Evolutionary conservation across 2,113 vertebrate genomes (phyloP), one percentile per base, ranked within the genome.

Genomic region (Pluvianellus socialis): DNA sequence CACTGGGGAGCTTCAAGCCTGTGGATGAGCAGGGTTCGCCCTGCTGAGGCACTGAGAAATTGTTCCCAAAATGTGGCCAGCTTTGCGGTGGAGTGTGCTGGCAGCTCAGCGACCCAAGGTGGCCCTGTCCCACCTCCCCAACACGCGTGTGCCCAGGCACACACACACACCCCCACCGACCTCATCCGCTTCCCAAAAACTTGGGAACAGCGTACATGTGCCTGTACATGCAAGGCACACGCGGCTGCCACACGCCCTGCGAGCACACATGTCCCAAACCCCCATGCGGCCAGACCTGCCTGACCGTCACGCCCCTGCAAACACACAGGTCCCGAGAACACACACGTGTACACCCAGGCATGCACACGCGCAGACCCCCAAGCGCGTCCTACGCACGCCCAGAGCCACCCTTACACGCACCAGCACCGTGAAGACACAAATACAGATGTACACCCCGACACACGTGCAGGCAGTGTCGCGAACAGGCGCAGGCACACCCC

Each of bases 281-380:
- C 26, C 23, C 9, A 0, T 3, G 2, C 2, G 22, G 38, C 18
- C 58, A 49, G n/a, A 32, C 28, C 23, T 21, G 12, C 58, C 35
- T 28, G 35, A 14, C 61, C 38, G 9, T 6, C 9, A 2, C 68
- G 23, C 0, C 14, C 26, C 80, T 11, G 74, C 44, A 19, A 28
- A 2, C 0, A 9, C 7, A 8, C 0, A 4, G 19, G n/a, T 27
- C 40, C 32, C 2, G 1, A 4, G 40, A 26, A 0, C 38, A 14
- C 5, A 12, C 27, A 12, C 4, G 6, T 3, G 40, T 12, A 35
- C 52, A 16, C 6, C 14, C 33, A 8, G 33, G 18, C 3, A 6
- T 12, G 1, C 62, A 12, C 71, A 15, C 9, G 5, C 0, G 4
- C 49, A 6, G 4, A 9, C 63, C 14, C 72, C 8, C 8, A 5